Percentiles rank a stretch among this genome's conserved stretches.
phyloP scores from a whole-genome alignment of 2,888 invertebrate genomes.

The Sclerodermus sp. region DNA sequence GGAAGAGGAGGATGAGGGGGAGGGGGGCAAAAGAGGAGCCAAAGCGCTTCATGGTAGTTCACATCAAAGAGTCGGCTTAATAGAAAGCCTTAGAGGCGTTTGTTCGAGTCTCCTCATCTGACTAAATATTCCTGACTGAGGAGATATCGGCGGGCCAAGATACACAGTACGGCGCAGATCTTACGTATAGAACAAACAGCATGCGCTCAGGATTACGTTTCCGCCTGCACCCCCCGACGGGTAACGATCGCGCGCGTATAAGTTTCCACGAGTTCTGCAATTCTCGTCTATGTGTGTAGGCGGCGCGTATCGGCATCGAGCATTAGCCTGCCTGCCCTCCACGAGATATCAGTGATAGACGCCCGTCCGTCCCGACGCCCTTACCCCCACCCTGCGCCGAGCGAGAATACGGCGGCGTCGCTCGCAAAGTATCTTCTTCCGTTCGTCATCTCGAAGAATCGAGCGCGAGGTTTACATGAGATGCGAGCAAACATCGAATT shows the following conservation, averaged over 20 bases:
- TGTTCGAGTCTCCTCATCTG: conserved; percentile 61
- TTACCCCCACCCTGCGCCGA: background rate
- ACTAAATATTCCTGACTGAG: conserved; percentile 56
- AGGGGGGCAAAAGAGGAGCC: conserved; percentile 28
- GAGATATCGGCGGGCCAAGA: conserved; percentile 53
- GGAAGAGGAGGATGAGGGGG: conserved; percentile 6
- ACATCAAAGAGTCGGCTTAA: conserved; percentile 61
- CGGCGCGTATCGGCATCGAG: conserved; percentile 22
- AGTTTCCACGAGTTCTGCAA: conserved; percentile 37
- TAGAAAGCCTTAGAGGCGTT: conserved; percentile 65
- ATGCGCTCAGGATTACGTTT: conserved; percentile 30
- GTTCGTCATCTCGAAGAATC: conserved; percentile 14
- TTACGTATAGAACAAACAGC: conserved; percentile 51
- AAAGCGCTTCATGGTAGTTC: conserved; percentile 52
- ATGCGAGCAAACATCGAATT: conserved; percentile 22
- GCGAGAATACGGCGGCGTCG: background rate
- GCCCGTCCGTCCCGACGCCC: too few species aligned
- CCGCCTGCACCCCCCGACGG: conserved; percentile 32
- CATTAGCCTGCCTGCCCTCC: too few species aligned
- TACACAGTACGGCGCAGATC: conserved; percentile 47
- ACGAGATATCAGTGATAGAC: too few species aligned
- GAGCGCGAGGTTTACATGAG: background rate
- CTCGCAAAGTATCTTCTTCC: too few species aligned
- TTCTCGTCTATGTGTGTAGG: conserved; percentile 28
- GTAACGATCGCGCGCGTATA: conserved; percentile 36